phyloP scores from a whole-genome alignment of 2,797 vertebrate species.

The Acipenser oxyrinchus region DNA sequence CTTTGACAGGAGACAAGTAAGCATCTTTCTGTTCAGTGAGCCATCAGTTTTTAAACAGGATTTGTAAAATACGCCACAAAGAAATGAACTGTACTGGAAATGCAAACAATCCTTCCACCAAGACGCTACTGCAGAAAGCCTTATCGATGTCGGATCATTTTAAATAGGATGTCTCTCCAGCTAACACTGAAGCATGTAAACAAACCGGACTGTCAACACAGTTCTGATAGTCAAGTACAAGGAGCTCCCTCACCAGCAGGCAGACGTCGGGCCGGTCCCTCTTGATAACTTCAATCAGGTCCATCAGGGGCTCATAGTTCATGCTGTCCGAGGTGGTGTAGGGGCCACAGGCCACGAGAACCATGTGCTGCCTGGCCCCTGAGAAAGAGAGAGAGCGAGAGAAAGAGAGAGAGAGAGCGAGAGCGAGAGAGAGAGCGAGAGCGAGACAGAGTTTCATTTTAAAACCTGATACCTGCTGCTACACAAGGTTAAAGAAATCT shows the following conservation, averaged over 20 bases:
- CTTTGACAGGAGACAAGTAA: too few species aligned
- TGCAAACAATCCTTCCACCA: too few species aligned
- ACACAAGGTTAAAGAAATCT: too few species aligned
- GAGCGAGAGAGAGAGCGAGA: too few species aligned
- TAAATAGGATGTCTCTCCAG: too few species aligned
- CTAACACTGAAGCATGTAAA: too few species aligned
- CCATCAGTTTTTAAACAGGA: too few species aligned
- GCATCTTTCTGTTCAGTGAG: too few species aligned
- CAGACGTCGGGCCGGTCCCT: conserved; percentile 77
- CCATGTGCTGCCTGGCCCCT: conserved; percentile 52
- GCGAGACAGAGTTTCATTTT: too few species aligned
- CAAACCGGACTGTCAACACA: background rate
- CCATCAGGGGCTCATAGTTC: conserved; percentile 77
- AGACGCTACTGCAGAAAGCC: background rate
- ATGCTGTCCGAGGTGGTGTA: conserved; percentile 81
- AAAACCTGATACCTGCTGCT: too few species aligned
- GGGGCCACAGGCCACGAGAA: conserved; percentile 80
- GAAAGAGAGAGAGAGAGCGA: background rate
- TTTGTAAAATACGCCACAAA: background rate
- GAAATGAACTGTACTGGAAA: background rate
- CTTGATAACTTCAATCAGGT: conserved; percentile 68
- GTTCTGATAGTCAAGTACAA: background rate
- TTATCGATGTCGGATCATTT: background rate
- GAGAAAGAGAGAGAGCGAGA: conserved; percentile 3
- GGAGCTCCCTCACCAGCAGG: conserved; percentile 63